These are phyloP conservation scores for Australoheros facetus DNA, from an alignment of 2,797 vertebrate genomes.

Conservation along the genomic window DNA sequence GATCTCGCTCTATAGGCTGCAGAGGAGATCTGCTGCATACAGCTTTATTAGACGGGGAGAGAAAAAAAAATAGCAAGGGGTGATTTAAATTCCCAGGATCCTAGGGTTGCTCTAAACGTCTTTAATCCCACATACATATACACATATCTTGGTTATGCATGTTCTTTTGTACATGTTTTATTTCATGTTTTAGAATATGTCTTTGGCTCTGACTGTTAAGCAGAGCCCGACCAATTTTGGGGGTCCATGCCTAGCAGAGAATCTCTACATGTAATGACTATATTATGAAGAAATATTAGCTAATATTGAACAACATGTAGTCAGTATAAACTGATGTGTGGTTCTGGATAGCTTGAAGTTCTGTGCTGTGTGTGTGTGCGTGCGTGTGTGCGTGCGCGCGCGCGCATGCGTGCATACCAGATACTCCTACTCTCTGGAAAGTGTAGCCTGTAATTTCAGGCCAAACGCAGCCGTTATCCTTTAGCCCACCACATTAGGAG, in stretches of 20 bases:
- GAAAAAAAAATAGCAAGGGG: conserved; percentile 29
- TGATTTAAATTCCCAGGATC: conserved; percentile 50
- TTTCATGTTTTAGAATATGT: conserved; percentile 5
- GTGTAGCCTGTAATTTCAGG: conserved; percentile 68
- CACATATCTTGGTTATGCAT: not conserved
- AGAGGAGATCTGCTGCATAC: conserved; percentile 75
- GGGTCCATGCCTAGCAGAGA: not conserved
- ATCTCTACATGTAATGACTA: not conserved
- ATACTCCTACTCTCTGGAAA: conserved; percentile 61
- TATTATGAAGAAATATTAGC: not conserved
- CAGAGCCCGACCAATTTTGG: not conserved
- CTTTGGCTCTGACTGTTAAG: conserved; percentile 7
- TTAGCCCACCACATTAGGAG: conserved; percentile 76
- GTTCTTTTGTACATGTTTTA: not conserved
- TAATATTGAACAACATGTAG: not conserved
- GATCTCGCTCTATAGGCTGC: conserved; percentile 80
- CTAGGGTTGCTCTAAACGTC: conserved; percentile 41
- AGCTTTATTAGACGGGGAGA: conserved; percentile 66
- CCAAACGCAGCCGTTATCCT: conserved; percentile 79
- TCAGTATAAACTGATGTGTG: not conserved
- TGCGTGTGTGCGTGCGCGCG: not conserved
- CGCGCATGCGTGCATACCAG: conserved; percentile 39
- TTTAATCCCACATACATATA: conserved; percentile 4
- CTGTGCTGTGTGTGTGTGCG: not conserved
- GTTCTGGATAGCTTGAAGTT: not conserved